Evolutionary conservation across 35 echinoderm and acorn worm species (phyloP), one percentile per base, ranked within the genome.

Genomic region (Holothuria glaberrima): DNA sequence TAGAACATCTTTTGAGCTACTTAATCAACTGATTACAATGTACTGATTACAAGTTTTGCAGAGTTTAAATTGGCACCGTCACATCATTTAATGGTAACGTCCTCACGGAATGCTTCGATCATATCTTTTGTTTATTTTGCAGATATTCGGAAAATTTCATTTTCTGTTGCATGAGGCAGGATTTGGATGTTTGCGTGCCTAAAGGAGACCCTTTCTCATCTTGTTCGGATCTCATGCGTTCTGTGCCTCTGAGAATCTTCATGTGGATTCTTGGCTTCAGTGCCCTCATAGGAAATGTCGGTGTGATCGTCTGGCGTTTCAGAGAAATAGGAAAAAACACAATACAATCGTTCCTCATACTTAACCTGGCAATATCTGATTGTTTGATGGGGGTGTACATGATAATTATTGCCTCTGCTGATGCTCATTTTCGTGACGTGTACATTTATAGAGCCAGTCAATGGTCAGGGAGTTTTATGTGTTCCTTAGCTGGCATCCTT

Each of bases 311-410:
- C 20, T 90, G 90, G 90, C 89, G 95, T 12, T 34, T 71, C 10
- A 34, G 57, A 59, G 34, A 27, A 19, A 86, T 64, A 46, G 86
- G 90, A 30, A 87, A 81, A 12, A 89, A 86, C 63, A 88, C 80
- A 6, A 93, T 94, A 28, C 95, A 98, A 32, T 59, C 86, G 58
- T 90, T 86, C 36, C 72, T 98, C 24, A 98, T 98, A 28, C 84
- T 94, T 18, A 94, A 98, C 80, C 88, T 98, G 24, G 95, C 92
- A 2, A 13, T 98, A 6, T 91, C 95, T 16, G 95, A 98, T 60
- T 90, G 93, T 48, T 61, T 98, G 5, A 98, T 98, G 95, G 95
- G 95, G n/a, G 67, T 94, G 2, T 98, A 98, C 82, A 92, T 98
- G 92, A 33, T 98, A 17, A 92, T 94, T 58, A 98, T 98, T 18